These are phyloP conservation scores for Arctocebus calabarensis DNA, from an alignment of 2,797 vertebrate species.

Conservation along the genomic window DNA sequence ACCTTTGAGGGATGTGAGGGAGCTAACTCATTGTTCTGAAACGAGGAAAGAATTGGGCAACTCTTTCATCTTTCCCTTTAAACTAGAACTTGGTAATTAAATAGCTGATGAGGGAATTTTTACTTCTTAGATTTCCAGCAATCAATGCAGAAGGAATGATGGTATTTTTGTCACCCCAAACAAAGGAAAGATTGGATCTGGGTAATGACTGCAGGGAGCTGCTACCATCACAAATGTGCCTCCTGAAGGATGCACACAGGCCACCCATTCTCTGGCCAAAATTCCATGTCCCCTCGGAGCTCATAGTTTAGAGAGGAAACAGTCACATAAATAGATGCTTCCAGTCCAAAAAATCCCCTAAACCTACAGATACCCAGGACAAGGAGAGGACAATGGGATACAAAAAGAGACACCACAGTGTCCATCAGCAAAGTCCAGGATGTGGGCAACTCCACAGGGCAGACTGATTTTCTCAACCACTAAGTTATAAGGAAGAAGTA, in stretches of 20 bases:
- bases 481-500: neutral
- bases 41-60: neutral
- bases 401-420: fast-evolving
- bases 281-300: fast-evolving
- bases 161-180: neutral
- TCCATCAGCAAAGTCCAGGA: neutral
- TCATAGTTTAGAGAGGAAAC: neutral
- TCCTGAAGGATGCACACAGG: neutral
- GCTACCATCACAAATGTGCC: fast-evolving
- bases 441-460: neutral
- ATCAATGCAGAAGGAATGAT: fast-evolving
- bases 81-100: neutral
- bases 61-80: neutral
- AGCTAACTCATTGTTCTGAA: neutral
- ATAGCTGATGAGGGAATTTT: neutral
- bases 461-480: neutral
- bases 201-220: neutral
- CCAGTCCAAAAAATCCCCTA: neutral
- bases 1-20: neutral
- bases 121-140: neutral
- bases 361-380: fast-evolving
- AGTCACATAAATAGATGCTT: fast-evolving
- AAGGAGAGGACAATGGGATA: neutral
- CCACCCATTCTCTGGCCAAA: too few relatives aligned
- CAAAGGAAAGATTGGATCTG: neutral